Base-by-base conservation (phyloP, 2,888 invertebrate species). In the Leptopilina syphax region DNA sequence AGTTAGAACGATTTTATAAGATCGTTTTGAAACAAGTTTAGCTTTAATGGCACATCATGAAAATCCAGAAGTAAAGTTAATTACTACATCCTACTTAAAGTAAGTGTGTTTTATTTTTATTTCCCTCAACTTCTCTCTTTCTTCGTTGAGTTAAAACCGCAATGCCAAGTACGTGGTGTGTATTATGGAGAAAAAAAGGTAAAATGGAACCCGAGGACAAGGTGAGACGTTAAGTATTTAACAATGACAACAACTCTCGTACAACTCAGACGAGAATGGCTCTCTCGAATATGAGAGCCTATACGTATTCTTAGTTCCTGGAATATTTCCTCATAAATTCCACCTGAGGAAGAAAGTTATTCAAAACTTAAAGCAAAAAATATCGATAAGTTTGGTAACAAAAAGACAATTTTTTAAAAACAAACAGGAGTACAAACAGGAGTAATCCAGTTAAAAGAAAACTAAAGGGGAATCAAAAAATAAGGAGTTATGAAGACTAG, bases 211-310 rank as follows among this genome's bases (percentile, higher is more conserved):
- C 18, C 44, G 67, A 67, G 47, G 67, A 67, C 67, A 47, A 44
- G 67, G 67, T 67, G 67, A 67, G 67, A 47, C 47, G 18, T 67
- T 67, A 67, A 67, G 67, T 47, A 67, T 47, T 67, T 67, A 67
- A 67, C 67, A 67, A 67, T 67, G n/a, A 44, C 44, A 67, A 67
- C 47, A 67, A 41, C 18, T 8, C 63, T 41, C 34, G 3, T 18
- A 18, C 34, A 3, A 13, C 24, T 67, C 67, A 44, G 44, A 47
- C 67, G n/a, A 47, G 9, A 18, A 47, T 47, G 8, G 8, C 44
- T 44, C 67, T 67, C 9, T 47, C 18, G 7, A 47, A 44, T 44
- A 44, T 0, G 7, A 44, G 44, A 18, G 67, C 9, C 18, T 34
- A 34, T 34, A 34, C 18, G 18, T 18, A 18, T 18, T 67, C 47